Evolutionary conservation across 2,888 invertebrate species (phyloP).

Genomic region (Netelia inedita): DNA sequence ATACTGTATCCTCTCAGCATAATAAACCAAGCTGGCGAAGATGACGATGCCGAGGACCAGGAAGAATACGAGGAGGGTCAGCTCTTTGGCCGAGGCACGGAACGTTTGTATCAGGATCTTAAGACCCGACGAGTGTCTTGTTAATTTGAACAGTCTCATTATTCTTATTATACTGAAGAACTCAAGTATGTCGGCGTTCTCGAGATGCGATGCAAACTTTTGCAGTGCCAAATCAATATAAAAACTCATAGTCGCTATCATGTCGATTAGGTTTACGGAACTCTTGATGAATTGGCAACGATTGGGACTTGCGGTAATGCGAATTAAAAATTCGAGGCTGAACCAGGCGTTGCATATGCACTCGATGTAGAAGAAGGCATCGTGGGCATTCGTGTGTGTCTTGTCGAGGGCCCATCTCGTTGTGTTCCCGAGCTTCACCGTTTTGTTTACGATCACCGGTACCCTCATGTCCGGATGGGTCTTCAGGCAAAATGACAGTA

Average conservation of each 20-base stretch:
- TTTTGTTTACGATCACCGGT: constrained; percentile 93
- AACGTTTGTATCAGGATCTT: constrained; percentile 99
- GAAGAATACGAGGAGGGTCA: constrained; percentile 98
- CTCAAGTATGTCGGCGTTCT: constrained; percentile 98
- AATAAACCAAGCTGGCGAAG: constrained; percentile 99
- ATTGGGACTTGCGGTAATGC: constrained; percentile 97
- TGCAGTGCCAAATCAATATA: constrained; percentile 97
- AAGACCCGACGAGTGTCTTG: constrained; percentile 98
- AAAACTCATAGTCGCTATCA: constrained; percentile 99
- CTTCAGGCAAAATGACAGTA: constrained; percentile 99
- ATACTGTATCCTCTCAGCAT: constrained; percentile 98
- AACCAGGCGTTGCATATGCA: constrained; percentile 99
- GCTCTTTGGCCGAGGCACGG: constrained; percentile 98
- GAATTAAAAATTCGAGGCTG: constrained; percentile 96
- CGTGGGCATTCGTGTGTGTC: constrained; percentile 97
- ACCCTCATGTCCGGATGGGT: constrained; percentile 99
- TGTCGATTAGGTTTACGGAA: constrained; percentile 99
- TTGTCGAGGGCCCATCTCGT: constrained; percentile 95
- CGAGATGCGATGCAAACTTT: constrained; percentile 95
- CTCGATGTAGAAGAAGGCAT: constrained; percentile 99
- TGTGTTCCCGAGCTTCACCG: constrained; percentile 91
- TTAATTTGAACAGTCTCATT: constrained; percentile 98
- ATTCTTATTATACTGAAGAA: constrained; percentile 99
- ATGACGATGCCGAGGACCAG: constrained; percentile 97
- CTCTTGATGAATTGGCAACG: constrained; percentile 98